Evolutionary conservation across 2,797 vertebrate species (phyloP), one percentile per base, ranked within the genome.

Genomic region (Simalia tracyae): DNA sequence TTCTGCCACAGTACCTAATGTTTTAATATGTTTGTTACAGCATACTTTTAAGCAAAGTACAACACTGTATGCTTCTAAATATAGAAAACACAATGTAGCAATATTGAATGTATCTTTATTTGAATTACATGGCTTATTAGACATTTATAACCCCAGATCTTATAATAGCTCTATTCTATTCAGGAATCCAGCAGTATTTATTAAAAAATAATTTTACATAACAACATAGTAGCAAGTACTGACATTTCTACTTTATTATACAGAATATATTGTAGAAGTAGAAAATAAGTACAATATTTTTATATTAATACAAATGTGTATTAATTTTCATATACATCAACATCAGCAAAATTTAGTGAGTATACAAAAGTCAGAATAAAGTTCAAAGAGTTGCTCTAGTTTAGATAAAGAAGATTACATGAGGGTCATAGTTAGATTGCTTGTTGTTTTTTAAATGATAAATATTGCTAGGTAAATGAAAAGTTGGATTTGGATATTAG

Each of bases 111-210:
- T 56, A 90, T 92, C 66, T 89, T 66, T 0, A 0, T 66, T 84
- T 93, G 94, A 95, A 85, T 85, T 0, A 0, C 92, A 85, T 92
- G 66, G n/a, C 81, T 94, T 93, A 91, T 92, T 86, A 94, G 68
- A 63, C 0, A 7, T 59, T 0, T 0, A 86, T 66, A 84, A 85
- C 72, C 91, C 94, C 64, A 61, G 1, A 6, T 76, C 93, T 81
- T 91, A 81, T 94, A 0, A 0, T 64, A 89, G n/a, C 68, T 94
- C 6, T 57, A 91, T 4, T 56, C 92, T 94, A n/a, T 3, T 22
- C 63, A 84, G 50, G 26, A 84, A 8, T 90, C 93, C 68, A 66
- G 11, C 86, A 36, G 24, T 4, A 5, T 85, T 56, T 56, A 85
- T 85, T 85, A 85, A 15, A 92, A 68, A 22, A 4, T 6, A 0